Evolutionary conservation across 2,113 vertebrate species (phyloP).

Genomic region (Sclerurus mexicanus): DNA sequence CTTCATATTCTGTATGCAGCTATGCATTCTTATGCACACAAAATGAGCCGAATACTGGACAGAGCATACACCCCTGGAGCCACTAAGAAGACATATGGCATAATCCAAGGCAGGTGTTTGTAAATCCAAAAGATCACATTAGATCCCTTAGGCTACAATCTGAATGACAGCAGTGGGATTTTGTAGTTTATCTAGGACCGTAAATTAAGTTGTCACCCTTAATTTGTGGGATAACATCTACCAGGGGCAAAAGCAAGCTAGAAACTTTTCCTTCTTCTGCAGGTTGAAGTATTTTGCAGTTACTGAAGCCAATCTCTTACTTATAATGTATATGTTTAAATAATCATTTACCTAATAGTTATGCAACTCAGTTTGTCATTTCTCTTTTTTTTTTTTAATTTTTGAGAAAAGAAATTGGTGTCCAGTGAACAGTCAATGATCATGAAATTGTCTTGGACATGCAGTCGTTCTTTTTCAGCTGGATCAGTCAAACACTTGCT

Average conservation of each 20-base stretch:
- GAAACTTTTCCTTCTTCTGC: slow-evolving; percentile 10
- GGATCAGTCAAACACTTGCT: slow-evolving; percentile 32
- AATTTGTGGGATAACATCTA: slow-evolving; percentile 46
- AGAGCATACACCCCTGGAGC: slow-evolving; percentile 40
- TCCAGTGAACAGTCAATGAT: not conserved
- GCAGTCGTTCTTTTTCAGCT: not conserved
- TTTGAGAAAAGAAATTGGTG: not conserved
- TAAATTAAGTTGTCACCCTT: slow-evolving; percentile 67
- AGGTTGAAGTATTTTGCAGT: not conserved
- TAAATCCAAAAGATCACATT: slow-evolving; percentile 68
- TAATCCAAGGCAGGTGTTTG: slow-evolving; percentile 62
- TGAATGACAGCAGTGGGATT: slow-evolving; percentile 67
- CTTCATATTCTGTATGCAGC: slow-evolving; percentile 40
- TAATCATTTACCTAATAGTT: not conserved
- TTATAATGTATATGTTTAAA: not conserved
- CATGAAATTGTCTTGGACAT: slow-evolving; percentile 5
- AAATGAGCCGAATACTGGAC: slow-evolving; percentile 19
- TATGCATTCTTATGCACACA: slow-evolving; percentile 34
- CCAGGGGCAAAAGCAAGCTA: slow-evolving; percentile 21
- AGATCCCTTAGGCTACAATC: slow-evolving; percentile 61
- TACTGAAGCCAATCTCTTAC: not conserved
- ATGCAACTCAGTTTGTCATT: not conserved
- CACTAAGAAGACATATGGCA: slow-evolving; percentile 56
- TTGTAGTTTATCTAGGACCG: slow-evolving; percentile 47
- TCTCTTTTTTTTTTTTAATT: not conserved